Conservation (phyloP, 2,888 invertebrate genomes). For the Boloria selene region DNA sequence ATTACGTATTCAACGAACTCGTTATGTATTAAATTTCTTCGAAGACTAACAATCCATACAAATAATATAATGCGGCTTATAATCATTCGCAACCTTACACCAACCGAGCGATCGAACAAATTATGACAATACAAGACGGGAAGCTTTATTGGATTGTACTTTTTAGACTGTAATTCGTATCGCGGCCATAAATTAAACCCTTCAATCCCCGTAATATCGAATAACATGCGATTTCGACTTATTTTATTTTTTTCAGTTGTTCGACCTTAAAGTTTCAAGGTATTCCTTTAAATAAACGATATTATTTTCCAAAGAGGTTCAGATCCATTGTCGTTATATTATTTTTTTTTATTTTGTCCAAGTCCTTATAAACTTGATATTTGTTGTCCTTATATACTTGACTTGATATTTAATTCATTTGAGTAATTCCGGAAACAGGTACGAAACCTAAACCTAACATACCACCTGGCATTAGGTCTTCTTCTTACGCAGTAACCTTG, state of each 20-base stretch:
- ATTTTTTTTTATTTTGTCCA: too few species aligned
- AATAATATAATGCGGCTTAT: conserved; percentile 29
- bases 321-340: neutral
- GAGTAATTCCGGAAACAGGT: conserved; percentile 7
- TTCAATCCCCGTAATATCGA: conserved; percentile 13
- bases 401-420: too few species aligned
- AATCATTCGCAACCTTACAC: conserved; percentile 25
- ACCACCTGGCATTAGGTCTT: conserved; percentile 7
- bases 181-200: conserved; percentile 7
- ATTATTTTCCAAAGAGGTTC: neutral
- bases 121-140: conserved; percentile 20
- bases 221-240: conserved; percentile 9
- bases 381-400: too few species aligned
- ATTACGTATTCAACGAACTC: conserved; percentile 14
- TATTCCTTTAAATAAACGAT: neutral
- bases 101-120: conserved; percentile 7
- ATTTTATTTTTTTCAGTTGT: conserved; percentile 4
- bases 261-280: conserved; percentile 7
- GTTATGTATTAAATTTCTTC: conserved; percentile 26
- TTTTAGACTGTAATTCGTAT: conserved; percentile 11
- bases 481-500: neutral
- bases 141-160: conserved; percentile 18
- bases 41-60: conserved; percentile 29
- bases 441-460: conserved; percentile 5
- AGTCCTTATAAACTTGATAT: too few species aligned